phyloP scores from a whole-genome alignment of 2,797 vertebrate species.

The Coreius guichenoti region DNA sequence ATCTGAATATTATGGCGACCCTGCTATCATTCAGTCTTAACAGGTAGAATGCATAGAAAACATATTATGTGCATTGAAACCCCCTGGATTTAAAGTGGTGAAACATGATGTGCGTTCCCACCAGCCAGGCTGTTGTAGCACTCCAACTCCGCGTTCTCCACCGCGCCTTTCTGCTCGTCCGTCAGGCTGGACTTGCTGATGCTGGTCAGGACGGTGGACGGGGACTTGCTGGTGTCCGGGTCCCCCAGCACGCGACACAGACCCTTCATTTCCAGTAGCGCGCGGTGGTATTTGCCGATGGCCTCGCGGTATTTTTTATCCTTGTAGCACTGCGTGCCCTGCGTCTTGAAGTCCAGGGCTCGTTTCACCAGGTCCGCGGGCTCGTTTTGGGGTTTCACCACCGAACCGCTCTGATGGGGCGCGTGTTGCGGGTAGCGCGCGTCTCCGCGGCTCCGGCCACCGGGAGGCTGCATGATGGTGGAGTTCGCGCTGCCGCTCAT shows the following conservation, averaged over 20 bases:
- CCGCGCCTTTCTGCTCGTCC: conserved; percentile 91
- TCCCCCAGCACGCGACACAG: conserved; percentile 85
- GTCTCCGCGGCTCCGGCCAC: conserved; percentile 72
- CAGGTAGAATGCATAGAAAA: neutral
- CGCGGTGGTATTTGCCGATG: conserved; percentile 98
- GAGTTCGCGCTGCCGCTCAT: conserved; percentile 55
- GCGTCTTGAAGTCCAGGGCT: conserved; percentile 93
- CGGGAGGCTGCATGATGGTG: conserved; percentile 70
- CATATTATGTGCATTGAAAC: neutral
- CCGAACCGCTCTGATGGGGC: conserved; percentile 21
- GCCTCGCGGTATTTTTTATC: conserved; percentile 99
- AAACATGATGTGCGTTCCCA: conserved; percentile 67
- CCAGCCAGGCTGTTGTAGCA: conserved; percentile 99
- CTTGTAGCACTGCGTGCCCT: conserved; percentile 97
- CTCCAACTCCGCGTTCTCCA: conserved; percentile 94
- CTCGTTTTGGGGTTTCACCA: conserved; percentile 68
- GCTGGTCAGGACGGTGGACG: conserved; percentile 69
- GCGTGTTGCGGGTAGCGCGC: conserved; percentile 61
- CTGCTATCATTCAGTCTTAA: neutral
- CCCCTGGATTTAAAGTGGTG: neutral
- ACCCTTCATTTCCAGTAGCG: conserved; percentile 96
- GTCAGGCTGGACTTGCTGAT: conserved; percentile 81
- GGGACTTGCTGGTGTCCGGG: conserved; percentile 78
- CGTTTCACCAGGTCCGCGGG: conserved; percentile 87
- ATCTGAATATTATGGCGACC: neutral